phyloP scores from a whole-genome alignment of 30 jellyfish, hydroid and myxozoan genomes.

The Aurelia sp. region DNA sequence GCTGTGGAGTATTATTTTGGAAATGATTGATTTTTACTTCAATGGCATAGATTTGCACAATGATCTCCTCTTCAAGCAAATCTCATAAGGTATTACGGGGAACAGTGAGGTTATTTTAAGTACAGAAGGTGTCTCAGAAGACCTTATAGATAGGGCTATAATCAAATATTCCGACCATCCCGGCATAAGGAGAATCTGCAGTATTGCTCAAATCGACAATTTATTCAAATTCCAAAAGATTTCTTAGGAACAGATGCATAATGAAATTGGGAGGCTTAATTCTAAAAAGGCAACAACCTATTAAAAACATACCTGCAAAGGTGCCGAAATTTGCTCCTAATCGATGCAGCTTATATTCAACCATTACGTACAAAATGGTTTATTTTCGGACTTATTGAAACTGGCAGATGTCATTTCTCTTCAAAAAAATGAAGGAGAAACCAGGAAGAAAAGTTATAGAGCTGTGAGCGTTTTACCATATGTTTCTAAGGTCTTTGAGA shows the following conservation, averaged over 20 bases:
- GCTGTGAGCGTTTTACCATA: not conserved
- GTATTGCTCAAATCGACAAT: conserved; percentile 3
- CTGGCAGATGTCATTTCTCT: conserved; percentile 1
- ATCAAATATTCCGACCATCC: too few species aligned
- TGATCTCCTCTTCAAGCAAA: too few species aligned
- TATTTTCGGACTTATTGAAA: not conserved
- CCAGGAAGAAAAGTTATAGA: conserved; percentile 6
- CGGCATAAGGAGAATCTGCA: too few species aligned
- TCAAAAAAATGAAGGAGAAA: not conserved
- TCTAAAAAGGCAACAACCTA: conserved; percentile 5
- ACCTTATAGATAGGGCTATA: too few species aligned
- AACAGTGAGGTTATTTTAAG: too few species aligned
- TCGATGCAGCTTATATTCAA: conserved; percentile 15
- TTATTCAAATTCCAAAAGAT: not conserved
- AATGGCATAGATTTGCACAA: too few species aligned
- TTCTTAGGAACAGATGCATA: not conserved
- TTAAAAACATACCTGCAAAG: not conserved
- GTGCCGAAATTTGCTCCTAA: not conserved
- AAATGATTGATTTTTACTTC: too few species aligned
- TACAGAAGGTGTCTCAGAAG: too few species aligned
- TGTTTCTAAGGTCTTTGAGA: too few species aligned
- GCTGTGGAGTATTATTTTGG: too few species aligned
- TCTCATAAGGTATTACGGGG: too few species aligned
- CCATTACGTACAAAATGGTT: not conserved
- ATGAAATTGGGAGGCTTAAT: not conserved